A percentile compares a stretch with the other conserved stretches of the same genome.
phyloP scores from a whole-genome alignment of 2,113 vertebrate genomes.

The Orthonyx spaldingii region DNA sequence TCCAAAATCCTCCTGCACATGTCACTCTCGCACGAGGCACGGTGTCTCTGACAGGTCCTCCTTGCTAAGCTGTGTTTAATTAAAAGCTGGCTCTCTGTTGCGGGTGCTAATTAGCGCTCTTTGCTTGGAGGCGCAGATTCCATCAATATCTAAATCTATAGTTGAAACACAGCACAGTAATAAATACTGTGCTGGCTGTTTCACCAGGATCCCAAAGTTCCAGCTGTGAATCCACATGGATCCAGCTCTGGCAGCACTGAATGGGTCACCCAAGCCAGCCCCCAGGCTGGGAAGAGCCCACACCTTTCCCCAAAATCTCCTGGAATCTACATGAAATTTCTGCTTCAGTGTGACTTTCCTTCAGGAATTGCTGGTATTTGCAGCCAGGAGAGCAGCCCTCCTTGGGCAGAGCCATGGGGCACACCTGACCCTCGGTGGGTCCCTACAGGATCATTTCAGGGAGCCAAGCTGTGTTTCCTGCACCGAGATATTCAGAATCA shows the following conservation, averaged over 20 bases:
- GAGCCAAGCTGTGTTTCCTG: not conserved
- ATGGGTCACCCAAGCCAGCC: not conserved
- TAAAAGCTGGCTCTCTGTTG: conserved; percentile 42
- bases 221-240: fast-evolving
- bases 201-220: not conserved
- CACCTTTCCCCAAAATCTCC: fast-evolving
- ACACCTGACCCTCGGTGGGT: not conserved
- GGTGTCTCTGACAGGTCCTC: not conserved
- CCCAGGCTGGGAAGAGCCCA: not conserved
- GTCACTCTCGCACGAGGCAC: not conserved
- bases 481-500: not conserved
- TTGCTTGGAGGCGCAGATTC: conserved; percentile 17
- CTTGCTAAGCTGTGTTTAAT: conserved; percentile 22
- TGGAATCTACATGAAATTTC: not conserved
- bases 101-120: conserved; percentile 15
- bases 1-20: fast-evolving
- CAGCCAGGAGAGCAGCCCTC: fast-evolving
- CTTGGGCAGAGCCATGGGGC: not conserved
- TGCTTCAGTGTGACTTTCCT: not conserved
- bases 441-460: not conserved
- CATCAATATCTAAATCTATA: not conserved
- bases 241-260: not conserved
- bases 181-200: not conserved
- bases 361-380: not conserved
- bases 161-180: not conserved